A percentile compares a stretch with the other conserved stretches of the same genome.
These are phyloP conservation scores for Pholis gunnellus DNA, from an alignment of 2,113 vertebrate species.

Conservation along the genomic window DNA sequence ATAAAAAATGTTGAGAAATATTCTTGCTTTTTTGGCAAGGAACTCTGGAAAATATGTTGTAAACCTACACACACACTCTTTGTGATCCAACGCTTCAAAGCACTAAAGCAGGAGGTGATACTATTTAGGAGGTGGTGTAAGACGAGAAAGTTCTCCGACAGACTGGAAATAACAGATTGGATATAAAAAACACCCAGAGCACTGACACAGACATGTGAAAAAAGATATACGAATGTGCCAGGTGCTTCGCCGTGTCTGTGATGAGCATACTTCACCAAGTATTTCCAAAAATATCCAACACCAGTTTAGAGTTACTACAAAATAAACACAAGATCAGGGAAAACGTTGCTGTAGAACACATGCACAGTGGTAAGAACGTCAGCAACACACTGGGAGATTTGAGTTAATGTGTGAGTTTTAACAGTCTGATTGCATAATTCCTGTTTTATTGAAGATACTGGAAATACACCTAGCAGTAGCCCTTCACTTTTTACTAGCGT, in stretches of 20 bases:
- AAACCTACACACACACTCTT: slow-evolving; percentile 13
- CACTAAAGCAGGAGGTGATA: background rate
- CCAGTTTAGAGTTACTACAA: background rate
- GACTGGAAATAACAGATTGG: slow-evolving; percentile 50
- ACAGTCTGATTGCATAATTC: background rate
- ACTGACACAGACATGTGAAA: slow-evolving; percentile 25
- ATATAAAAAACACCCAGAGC: slow-evolving; percentile 35
- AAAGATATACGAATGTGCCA: slow-evolving; percentile 41
- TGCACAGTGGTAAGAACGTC: background rate
- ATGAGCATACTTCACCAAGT: background rate
- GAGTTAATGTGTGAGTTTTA: background rate
- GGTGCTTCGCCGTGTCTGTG: slow-evolving; percentile 24
- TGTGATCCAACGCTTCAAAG: slow-evolving; percentile 44
- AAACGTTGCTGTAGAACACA: background rate
- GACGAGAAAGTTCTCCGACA: slow-evolving; percentile 47
- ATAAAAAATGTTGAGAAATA: background rate
- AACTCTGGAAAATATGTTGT: slow-evolving; percentile 3
- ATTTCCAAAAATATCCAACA: slow-evolving; percentile 3
- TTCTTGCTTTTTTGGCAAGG: background rate
- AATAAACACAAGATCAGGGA: background rate
- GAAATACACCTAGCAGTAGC: background rate
- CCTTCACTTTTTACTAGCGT: background rate
- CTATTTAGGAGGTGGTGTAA: slow-evolving; percentile 54
- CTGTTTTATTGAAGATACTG: background rate
- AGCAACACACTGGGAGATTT: background rate